These are phyloP conservation scores for Acropternis orthonyx DNA, from an alignment of 2,797 vertebrate genomes.

Conservation along the genomic window DNA sequence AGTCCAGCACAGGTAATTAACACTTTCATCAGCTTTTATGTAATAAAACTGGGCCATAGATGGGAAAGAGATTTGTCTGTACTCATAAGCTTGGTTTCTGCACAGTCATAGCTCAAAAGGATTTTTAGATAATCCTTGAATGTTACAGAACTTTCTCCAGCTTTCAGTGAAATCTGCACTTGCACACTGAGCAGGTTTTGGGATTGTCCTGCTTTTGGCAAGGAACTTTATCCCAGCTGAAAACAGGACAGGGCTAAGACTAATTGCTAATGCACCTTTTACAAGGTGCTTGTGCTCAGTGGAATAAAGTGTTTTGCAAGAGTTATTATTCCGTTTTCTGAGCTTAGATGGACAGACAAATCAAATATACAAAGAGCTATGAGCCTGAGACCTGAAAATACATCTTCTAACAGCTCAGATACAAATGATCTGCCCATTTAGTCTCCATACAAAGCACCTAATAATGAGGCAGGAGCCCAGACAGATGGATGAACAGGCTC, in stretches of 20 bases:
- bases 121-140: background rate
- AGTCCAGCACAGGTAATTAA: background rate
- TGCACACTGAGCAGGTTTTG: too few relatives aligned
- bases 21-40: background rate
- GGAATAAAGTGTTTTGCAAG: background rate
- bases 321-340: background rate
- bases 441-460: background rate
- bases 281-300: background rate
- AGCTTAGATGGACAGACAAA: background rate
- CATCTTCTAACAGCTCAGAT: background rate
- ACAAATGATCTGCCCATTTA: background rate
- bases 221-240: background rate
- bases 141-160: background rate
- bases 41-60: too few relatives aligned
- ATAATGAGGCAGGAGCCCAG: conserved; percentile 12
- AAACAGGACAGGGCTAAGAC: background rate
- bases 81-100: background rate
- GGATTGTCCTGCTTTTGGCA: background rate
- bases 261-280: background rate
- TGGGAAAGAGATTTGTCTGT: background rate
- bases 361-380: background rate
- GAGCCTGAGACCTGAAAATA: background rate
- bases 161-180: background rate
- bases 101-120: background rate
- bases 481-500: conserved; percentile 51